Base-by-base conservation (phyloP, 2,113 vertebrate species). In the Trinectes maculatus region DNA sequence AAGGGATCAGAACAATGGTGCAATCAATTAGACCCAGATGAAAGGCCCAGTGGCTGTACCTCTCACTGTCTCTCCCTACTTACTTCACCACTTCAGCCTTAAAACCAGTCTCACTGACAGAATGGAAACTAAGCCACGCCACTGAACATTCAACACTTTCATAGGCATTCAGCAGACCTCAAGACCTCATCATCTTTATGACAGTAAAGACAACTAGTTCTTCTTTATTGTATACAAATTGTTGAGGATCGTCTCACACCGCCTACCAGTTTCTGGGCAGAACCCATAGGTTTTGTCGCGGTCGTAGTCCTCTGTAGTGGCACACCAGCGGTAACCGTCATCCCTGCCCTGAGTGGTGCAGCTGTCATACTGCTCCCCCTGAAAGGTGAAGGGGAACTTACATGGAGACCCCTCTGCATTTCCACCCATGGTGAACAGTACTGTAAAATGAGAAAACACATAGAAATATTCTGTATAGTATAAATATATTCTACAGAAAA, bases 321-420 rank as follows among this genome's bases (percentile, higher is more conserved):
- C 91, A 44, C 98, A 99, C 98, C 98, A 99, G 34, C 97, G 94
- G 77, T 99, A 99, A 5, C 96, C 97, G 0, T 99, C 98, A 0
- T 93, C 92, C 47, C 98, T 94, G 62, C 98, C 98, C 71, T 92
- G 77, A 0, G 97, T 98, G 53, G 98, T 99, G 74, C 98, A 99
- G 69, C 93, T 76, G 13, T 97, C 86, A 4, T 95, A 99, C 59
- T 89, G 94, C 0, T 92, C 93, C 19, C 93, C 94, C 84, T 95
- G 95, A 73, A 99, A 99, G 39, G 87, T 95, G 89, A 98, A 99
- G 24, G 98, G 98, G 62, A 99, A 98, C 84, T 98, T 97, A 84
- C 98, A 99, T 0, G 98, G 91, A 44, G 95, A 91, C 1, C 98
- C 98, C 0, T 98, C 94, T 2, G 88, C 93, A 0, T 99, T 99